Evolutionary conservation across 1,140 invertebrate species (phyloP).

Genomic region (Polyergus mexicanus): DNA sequence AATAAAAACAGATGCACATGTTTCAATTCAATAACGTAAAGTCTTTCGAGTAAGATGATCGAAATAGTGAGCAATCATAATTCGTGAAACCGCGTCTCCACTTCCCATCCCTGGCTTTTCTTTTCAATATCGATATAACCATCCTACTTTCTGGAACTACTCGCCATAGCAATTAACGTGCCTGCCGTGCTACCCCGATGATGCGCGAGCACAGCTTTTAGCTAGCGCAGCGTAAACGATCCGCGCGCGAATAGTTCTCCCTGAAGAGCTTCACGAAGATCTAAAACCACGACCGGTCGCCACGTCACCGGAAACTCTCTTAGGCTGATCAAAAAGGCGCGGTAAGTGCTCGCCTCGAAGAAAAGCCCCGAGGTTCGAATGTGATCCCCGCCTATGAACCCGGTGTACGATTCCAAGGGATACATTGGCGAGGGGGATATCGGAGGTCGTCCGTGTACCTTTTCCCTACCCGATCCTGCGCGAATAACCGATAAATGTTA

Average conservation of each 20-base stretch:
- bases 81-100: background rate
- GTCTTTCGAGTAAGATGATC: background rate
- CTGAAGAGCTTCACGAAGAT: constrained; percentile 12
- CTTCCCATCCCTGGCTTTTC: background rate
- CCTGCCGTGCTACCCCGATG: background rate
- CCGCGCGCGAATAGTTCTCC: background rate
- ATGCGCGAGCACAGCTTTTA: constrained; percentile 41
- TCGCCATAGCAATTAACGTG: constrained; percentile 2
- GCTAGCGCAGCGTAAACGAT: constrained; percentile 23
- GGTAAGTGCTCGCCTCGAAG: constrained; percentile 41
- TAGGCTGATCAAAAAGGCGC: constrained; percentile 57
- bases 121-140: background rate
- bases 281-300: constrained; percentile 39
- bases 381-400: constrained; percentile 40
- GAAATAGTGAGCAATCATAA: constrained; percentile 8
- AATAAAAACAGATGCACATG: background rate
- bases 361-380: constrained; percentile 41
- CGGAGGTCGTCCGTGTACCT: constrained; percentile 48
- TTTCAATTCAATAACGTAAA: background rate
- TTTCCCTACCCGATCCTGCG: constrained; percentile 49
- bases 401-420: constrained; percentile 4
- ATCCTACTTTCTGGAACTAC: background rate
- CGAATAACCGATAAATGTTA: constrained; percentile 63
- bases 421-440: constrained; percentile 24
- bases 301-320: constrained; percentile 32